Evolutionary conservation across 1,140 invertebrate genomes (phyloP), one percentile per base, ranked within the genome.

Genomic region (Musca vetustissima): DNA sequence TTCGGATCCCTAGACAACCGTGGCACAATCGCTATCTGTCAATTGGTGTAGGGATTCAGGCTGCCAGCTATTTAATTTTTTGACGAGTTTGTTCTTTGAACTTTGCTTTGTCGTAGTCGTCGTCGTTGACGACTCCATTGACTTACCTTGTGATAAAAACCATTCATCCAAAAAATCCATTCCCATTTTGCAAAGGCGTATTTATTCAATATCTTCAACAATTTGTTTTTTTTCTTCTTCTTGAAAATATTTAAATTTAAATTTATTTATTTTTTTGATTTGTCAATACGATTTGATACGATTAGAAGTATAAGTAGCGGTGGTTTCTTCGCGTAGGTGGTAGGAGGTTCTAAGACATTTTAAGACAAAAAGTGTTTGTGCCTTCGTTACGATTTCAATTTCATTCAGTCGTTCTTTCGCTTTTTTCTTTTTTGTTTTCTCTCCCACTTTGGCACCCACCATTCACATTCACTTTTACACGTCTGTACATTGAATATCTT

Each of bases 91-190:
- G 36, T 43, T 43, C 36, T 43, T 43, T 43, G 36, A 43, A 43
- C 4, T 43, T 43, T n/a, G n/a, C n/a, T 2, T 13, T 43, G n/a
- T 7, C 9, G 25, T 64, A 8, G 11, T 24, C 19, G 28, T 15
- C 59, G 15, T 36, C 17, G 48, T 47, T 49, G n/a, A n/a, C n/a
- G n/a, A n/a, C n/a, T n/a, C n/a, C n/a, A n/a, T 13, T 8, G 1
- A 19, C 22, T 80, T 80, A 80, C 78, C 78, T 79, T 80, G 78
- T 73, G 76, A 80, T 78, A 80, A 74, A 76, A 79, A 80, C 78
- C 78, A 80, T 73, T 80, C 78, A 71, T 80, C 78, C 73, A 80
- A 75, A 78, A 80, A 80, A 77, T 80, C 78, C 78, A 80, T 74
- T 73, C 74, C 74, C 76, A 80, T 80, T 74, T 67, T 68, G 36